Percentiles rank a stretch among this genome's conserved stretches.
phyloP scores from a whole-genome alignment of 1,140 invertebrate species.

The Hydropsyche tenuis region DNA sequence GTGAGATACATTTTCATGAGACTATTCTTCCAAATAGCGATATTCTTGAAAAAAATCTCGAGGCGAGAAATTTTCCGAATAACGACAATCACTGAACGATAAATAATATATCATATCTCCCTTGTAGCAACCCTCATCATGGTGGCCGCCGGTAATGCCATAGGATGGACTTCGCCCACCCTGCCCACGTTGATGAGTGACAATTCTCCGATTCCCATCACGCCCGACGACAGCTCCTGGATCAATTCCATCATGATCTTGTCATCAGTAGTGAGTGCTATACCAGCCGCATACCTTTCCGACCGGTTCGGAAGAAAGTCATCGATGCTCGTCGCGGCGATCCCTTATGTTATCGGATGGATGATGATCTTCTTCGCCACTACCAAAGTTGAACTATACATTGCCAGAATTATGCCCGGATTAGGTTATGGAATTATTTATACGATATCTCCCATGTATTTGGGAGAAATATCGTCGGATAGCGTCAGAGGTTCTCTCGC shows the following conservation, averaged over 20 bases:
- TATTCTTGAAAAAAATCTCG: too few species aligned
- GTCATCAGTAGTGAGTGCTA: slow-evolving; percentile 59
- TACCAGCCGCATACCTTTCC: slow-evolving; percentile 60
- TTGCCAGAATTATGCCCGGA: slow-evolving; percentile 65
- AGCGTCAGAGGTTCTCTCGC: slow-evolving; percentile 74
- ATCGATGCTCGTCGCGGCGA: slow-evolving; percentile 67
- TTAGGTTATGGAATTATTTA: slow-evolving; percentile 74
- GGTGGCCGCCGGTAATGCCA: slow-evolving; percentile 61
- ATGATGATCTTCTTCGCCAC: slow-evolving; percentile 65
- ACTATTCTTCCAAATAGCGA: too few species aligned
- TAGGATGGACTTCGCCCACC: slow-evolving; percentile 69
- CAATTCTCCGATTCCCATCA: slow-evolving; percentile 62
- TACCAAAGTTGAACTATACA: slow-evolving; percentile 61
- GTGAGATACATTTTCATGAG: too few species aligned
- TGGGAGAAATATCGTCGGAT: slow-evolving; percentile 72
- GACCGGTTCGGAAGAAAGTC: slow-evolving; percentile 71
- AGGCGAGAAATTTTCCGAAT: too few species aligned
- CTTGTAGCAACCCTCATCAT: slow-evolving; percentile 61
- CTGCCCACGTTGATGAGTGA: slow-evolving; percentile 59
- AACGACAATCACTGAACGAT: background rate
- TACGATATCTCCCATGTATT: slow-evolving; percentile 69
- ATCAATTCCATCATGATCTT: slow-evolving; percentile 66
- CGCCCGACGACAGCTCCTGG: slow-evolving; percentile 67
- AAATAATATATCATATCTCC: slow-evolving; percentile 50
- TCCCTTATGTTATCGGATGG: slow-evolving; percentile 74